phyloP scores from a whole-genome alignment of 1,140 invertebrate genomes.

The Drosophila prosaltans region DNA sequence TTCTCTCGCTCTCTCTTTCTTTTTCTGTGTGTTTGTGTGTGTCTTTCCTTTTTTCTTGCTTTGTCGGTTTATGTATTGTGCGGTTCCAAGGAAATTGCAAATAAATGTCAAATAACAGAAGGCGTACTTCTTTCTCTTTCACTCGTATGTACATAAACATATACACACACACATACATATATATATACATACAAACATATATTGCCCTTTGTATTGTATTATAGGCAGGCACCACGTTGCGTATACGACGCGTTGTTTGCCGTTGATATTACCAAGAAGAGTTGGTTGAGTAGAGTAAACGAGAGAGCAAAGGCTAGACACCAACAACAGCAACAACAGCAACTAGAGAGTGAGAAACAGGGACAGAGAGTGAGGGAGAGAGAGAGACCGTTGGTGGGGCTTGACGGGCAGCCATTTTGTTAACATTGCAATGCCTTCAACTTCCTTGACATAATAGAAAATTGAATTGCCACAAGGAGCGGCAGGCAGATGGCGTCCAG shows the following conservation, averaged over 20 bases:
- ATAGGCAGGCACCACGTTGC: constrained; percentile 69
- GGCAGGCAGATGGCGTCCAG: constrained; percentile 17
- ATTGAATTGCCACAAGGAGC: constrained; percentile 68
- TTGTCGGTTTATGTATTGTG: constrained; percentile 23
- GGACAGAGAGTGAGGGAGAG: background rate
- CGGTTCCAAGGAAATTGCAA: constrained; percentile 64
- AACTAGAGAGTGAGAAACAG: background rate
- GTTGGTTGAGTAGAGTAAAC: background rate
- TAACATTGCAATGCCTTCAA: constrained; percentile 79
- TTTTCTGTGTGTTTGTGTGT: background rate
- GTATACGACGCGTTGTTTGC: constrained; percentile 56
- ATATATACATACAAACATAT: background rate
- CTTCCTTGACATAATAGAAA: constrained; percentile 76
- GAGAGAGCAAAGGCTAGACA: background rate
- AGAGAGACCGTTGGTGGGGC: background rate
- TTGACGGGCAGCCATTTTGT: constrained; percentile 56
- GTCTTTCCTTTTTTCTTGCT: background rate
- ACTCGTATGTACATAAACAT: background rate
- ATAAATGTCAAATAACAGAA: constrained; percentile 80
- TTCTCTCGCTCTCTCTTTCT: background rate
- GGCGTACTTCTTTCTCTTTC: constrained; percentile 24
- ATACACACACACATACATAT: background rate
- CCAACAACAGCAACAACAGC: background rate
- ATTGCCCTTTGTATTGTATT: constrained; percentile 55
- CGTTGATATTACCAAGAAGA: constrained; percentile 21